Conservation (phyloP, 2,113 vertebrate species). For the Calidris pugnax region DNA sequence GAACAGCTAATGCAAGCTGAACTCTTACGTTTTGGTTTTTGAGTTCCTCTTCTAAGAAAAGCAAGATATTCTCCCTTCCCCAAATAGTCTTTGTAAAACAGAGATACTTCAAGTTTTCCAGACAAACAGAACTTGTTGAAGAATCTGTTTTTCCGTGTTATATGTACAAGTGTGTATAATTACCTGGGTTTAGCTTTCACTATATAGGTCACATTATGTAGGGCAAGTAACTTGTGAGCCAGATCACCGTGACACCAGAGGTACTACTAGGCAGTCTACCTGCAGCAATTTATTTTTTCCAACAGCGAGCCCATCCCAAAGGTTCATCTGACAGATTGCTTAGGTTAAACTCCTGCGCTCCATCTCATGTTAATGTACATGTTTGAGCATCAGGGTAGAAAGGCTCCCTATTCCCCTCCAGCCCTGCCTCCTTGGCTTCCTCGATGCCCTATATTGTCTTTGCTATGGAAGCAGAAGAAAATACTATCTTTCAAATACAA, state of each 20-base stretch:
- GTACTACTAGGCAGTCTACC: neutral
- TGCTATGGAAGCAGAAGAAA: neutral
- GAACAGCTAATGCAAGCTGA: neutral
- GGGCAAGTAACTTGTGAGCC: neutral
- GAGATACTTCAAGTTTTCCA: neutral
- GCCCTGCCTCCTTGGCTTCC: neutral
- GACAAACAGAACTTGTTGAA: neutral
- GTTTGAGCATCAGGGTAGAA: neutral
- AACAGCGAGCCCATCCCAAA: neutral
- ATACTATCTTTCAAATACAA: neutral
- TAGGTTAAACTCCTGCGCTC: neutral
- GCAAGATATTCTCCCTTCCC: neutral
- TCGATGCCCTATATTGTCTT: neutral
- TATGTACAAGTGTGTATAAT: neutral
- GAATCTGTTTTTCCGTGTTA: neutral
- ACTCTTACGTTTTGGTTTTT: neutral
- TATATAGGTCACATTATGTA: conserved; percentile 45
- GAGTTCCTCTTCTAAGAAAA: neutral
- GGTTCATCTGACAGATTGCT: neutral
- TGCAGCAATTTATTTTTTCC: neutral
- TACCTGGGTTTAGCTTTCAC: neutral
- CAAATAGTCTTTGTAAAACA: neutral
- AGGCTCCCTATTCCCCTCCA: neutral
- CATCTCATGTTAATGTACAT: neutral
- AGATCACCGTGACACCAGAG: neutral